phyloP scores from a whole-genome alignment of 1,140 invertebrate species.

The Apocrypta bakeri region DNA sequence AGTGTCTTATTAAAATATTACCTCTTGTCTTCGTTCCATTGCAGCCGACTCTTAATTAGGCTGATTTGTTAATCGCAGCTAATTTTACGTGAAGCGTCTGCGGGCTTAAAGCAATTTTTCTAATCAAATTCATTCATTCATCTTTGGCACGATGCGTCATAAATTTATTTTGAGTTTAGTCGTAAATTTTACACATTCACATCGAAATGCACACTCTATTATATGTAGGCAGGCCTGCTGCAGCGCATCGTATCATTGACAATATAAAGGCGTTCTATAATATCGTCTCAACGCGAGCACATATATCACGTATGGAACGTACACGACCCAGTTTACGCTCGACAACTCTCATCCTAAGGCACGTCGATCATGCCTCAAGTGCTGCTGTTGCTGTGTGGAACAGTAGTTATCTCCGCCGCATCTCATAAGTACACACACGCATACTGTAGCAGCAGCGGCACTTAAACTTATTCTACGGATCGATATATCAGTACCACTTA shows the following conservation, averaged over 20 bases:
- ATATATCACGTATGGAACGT: background rate
- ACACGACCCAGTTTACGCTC: background rate
- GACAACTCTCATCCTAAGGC: background rate
- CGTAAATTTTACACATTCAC: too few species aligned
- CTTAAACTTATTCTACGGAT: too few species aligned
- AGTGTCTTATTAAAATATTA: background rate
- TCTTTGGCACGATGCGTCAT: too few species aligned
- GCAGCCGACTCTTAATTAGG: too few species aligned
- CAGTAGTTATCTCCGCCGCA: background rate
- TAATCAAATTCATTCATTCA: too few species aligned
- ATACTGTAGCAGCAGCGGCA: background rate
- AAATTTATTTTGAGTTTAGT: too few species aligned
- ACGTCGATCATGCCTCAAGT: background rate
- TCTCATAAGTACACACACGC: background rate
- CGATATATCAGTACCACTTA: too few species aligned
- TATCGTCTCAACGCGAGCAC: background rate
- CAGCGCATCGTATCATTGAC: background rate
- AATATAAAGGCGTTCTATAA: constrained; percentile 5
- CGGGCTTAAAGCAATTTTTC: too few species aligned
- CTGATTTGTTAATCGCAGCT: background rate
- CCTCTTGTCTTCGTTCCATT: too few species aligned
- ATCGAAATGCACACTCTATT: too few species aligned
- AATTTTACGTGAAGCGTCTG: background rate
- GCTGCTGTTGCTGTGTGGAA: background rate
- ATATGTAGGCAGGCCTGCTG: too few species aligned